Evolutionary conservation across 2,888 invertebrate species (phyloP).

Genomic region (Yponomeuta plumbellus): DNA sequence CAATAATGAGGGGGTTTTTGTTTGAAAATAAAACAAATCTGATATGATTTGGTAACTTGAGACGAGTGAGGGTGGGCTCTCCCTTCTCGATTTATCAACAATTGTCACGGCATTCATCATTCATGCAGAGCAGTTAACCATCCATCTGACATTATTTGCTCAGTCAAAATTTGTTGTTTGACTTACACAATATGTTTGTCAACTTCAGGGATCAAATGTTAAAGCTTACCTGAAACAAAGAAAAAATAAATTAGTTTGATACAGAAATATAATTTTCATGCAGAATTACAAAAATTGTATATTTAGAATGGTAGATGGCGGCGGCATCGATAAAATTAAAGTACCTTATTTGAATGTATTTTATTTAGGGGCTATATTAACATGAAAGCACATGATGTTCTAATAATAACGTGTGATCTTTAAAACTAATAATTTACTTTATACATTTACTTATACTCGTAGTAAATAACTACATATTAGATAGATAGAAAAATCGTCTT

Average conservation of each 20-base stretch:
- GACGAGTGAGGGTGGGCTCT: constrained; percentile 42
- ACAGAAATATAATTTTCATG: too few relatives aligned
- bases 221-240: constrained; percentile 15
- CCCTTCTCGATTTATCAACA: constrained; percentile 33
- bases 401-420: too few relatives aligned
- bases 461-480: too few relatives aligned
- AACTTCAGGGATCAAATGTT: not conserved
- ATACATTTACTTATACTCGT: too few relatives aligned
- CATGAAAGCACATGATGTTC: too few relatives aligned
- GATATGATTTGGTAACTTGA: constrained; percentile 67
- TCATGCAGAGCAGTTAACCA: constrained; percentile 13
- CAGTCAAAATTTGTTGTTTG: constrained; percentile 7
- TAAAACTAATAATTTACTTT: too few relatives aligned
- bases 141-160: constrained; percentile 15
- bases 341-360: too few relatives aligned
- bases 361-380: too few relatives aligned
- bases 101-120: constrained; percentile 16
- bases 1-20: constrained; percentile 61
- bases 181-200: constrained; percentile 11
- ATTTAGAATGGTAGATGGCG: not conserved
- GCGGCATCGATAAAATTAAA: too few relatives aligned
- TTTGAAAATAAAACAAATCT: constrained; percentile 62
- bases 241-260: not conserved
- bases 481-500: too few relatives aligned
- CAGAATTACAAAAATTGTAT: not conserved